Percentiles rank a stretch among this genome's conserved stretches.
Evolutionary conservation across 2,113 vertebrate species (phyloP).

Genomic region (Hylia prasina): DNA sequence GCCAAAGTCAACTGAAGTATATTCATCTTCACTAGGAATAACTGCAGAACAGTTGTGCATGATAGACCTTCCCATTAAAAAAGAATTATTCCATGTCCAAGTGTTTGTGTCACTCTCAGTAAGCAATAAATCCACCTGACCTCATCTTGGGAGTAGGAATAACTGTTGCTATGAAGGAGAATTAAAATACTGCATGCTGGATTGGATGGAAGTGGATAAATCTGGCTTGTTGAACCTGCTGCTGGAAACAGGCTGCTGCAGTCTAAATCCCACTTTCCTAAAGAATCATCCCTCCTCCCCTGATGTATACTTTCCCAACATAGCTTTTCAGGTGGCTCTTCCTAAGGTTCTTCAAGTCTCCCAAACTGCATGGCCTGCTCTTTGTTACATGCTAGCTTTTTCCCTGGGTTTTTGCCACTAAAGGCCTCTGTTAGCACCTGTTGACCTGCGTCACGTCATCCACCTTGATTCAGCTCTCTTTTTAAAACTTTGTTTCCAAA

Average conservation of each 20-base stretch:
- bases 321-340: not conserved
- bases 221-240: not conserved
- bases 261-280: not conserved
- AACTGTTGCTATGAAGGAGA: not conserved
- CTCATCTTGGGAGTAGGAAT: not conserved
- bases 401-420: not conserved
- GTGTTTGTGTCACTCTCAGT: not conserved
- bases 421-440: fast-evolving
- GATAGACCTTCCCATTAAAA: not conserved
- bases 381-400: not conserved
- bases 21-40: not conserved
- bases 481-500: not conserved
- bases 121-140: not conserved
- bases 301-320: not conserved
- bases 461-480: not conserved
- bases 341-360: not conserved
- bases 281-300: not conserved
- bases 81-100: not conserved
- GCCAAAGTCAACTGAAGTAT: not conserved
- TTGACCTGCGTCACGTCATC: not conserved
- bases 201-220: not conserved
- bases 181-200: not conserved
- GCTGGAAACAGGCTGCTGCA: not conserved
- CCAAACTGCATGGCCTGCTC: not conserved
- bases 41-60: not conserved